These are phyloP conservation scores for Minunthozetes semirufus DNA, from an alignment of 2,888 invertebrate genomes.

Conservation along the genomic window DNA sequence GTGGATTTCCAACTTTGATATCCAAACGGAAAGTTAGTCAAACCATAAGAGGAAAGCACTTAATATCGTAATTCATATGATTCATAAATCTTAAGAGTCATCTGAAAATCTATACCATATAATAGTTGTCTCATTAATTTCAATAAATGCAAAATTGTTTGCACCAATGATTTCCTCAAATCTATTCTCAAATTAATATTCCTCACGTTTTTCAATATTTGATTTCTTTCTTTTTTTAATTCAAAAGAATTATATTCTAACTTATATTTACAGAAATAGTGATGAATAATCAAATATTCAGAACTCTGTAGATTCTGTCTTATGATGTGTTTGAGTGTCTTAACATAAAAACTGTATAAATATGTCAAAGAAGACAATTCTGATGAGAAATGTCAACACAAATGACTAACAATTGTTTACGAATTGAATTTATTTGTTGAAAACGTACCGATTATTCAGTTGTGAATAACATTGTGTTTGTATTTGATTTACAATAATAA, in stretches of 20 bases:
- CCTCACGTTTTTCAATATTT: neutral
- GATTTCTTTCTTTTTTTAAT: too few species aligned
- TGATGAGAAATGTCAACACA: neutral
- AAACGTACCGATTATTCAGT: neutral
- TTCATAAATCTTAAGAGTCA: neutral
- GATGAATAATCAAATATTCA: too few species aligned
- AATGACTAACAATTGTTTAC: neutral
- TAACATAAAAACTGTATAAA: neutral
- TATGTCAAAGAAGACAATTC: neutral
- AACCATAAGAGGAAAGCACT: neutral
- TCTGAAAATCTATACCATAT: neutral
- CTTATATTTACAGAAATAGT: too few species aligned
- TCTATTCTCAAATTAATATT: neutral
- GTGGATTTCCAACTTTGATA: neutral
- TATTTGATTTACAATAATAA: slow-evolving; percentile 7
- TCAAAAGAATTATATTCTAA: too few species aligned
- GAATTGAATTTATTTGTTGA: neutral
- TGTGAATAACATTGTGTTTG: neutral
- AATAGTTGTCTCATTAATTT: slow-evolving; percentile 8
- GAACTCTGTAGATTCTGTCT: too few species aligned
- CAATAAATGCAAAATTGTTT: slow-evolving; percentile 7
- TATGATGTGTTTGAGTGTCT: neutral
- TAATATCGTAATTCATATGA: neutral
- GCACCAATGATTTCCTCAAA: neutral
- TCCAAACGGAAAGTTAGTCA: neutral